Evolutionary conservation across 2,113 vertebrate genomes (phyloP), one percentile per base, ranked within the genome.

Genomic region (Vanacampus margaritifer): DNA sequence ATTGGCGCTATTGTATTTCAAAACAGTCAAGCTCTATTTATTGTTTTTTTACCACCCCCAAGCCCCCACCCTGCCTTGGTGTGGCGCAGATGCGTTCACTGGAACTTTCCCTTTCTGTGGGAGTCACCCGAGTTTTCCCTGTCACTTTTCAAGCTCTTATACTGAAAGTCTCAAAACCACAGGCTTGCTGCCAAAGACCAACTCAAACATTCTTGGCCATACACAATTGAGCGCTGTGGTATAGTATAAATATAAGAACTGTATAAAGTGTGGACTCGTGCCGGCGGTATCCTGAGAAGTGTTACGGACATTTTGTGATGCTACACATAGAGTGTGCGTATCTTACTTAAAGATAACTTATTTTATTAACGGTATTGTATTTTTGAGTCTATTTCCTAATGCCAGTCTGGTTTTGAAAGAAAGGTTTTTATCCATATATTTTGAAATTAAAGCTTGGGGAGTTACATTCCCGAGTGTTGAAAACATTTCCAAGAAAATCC

Each of bases 131-230:
- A 76, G 72, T 66, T 26, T 64, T 76, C 79, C 69, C 75, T 72
- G 26, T 60, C 69, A 71, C 68, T 63, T 54, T 26, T 32, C 28
- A 32, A 53, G 13, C 51, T 71, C 63, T 68, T 57, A 61, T 73
- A 51, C 67, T 67, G 58, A 75, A 73, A 67, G 79, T 79, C 72
- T 69, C 37, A 68, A 61, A 43, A 75, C 57, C 67, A 56, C 51
- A 57, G 37, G 72, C 69, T 65, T 13, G 7, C 67, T 71, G 56
- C 74, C 66, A 65, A 75, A 61, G 24, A 81, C 58, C 65, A 61
- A 43, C 71, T 79, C 74, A 78, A 28, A 71, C 67, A 50, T 64
- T 82, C 46, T 58, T 53, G 64, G 54, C 66, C 45, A 69, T 62
- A 41, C 60, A 43, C 60, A 17, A 26, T 43, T 26, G 60, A 43